Evolutionary conservation across 2,888 invertebrate species (phyloP).

Genomic region (Temnothorax ravouxi): DNA sequence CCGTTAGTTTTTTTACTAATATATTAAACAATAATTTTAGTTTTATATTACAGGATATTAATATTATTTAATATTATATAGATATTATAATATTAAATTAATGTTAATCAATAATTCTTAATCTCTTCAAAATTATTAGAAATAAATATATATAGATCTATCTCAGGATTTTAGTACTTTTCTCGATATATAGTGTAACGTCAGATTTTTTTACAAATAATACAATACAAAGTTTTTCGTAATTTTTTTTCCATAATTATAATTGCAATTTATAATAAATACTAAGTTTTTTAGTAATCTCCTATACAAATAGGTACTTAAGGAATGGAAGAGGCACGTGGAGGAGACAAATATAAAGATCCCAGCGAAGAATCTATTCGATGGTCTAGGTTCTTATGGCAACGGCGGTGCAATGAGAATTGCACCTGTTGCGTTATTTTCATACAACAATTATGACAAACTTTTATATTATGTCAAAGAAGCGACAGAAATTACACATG

Average conservation of each 20-base stretch:
- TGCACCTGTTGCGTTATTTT: slow-evolving; percentile 90
- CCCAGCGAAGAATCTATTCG: slow-evolving; percentile 90
- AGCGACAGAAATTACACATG: slow-evolving; percentile 89
- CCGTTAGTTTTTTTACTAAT: slow-evolving; percentile 72
- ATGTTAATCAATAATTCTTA: not conserved
- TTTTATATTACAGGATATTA: too few species aligned
- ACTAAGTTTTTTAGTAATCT: not conserved
- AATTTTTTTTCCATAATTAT: not conserved
- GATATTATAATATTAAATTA: not conserved
- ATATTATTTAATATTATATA: not conserved
- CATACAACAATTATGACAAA: slow-evolving; percentile 86
- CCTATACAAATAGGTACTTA: slow-evolving; percentile 85
- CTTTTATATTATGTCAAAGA: slow-evolving; percentile 87
- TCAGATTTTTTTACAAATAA: not conserved
- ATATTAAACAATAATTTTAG: not conserved
- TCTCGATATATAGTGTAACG: not conserved
- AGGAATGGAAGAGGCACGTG: slow-evolving; percentile 86
- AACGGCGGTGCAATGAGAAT: slow-evolving; percentile 93
- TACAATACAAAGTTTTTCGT: not conserved
- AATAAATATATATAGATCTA: not conserved
- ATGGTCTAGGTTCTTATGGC: slow-evolving; percentile 91
- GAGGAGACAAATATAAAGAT: slow-evolving; percentile 88
- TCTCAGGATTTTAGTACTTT: not conserved
- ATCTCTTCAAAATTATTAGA: not conserved
- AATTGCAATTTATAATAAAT: slow-evolving; percentile 18